Evolutionary conservation across 1,140 invertebrate genomes (phyloP), one percentile per base, ranked within the genome.

Genomic region (Drosophila sechellia): DNA sequence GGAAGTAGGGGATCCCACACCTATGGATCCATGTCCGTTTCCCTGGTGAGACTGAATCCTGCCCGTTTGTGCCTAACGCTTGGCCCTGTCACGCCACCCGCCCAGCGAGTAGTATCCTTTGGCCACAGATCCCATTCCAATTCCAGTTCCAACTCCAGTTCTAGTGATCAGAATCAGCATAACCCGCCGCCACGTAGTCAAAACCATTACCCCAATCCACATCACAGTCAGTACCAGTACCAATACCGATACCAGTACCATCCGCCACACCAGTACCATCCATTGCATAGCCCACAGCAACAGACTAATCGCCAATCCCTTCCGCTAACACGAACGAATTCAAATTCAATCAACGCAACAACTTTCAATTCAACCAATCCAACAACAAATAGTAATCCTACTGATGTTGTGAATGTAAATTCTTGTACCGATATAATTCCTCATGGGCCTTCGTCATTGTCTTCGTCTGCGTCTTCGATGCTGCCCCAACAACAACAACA

Each of bases 351-450:
- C 72, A 90, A 77, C 75, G 83, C 90, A 90, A 91, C 83, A 84
- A 90, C 72, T 81, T 78, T 90, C 64, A 90, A 90, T 81, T 77
- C 86, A 90, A 90, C 63, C 80, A 91, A 80, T 83, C 76, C 90
- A 91, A 91, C 90, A 87, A 91, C 86, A 91, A 91, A 81, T 90
- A 90, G 86, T 91, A 89, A 79, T 74, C 54, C 71, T 80, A 86
- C 83, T 91, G 83, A 86, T 90, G 90, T 91, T 91, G 90, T 91
- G 90, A 91, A 91, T 91, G 90, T 91, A 81, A 91, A 91, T 91
- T 91, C 90, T 91, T 91, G 90, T 91, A 91, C 86, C 84, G 90
- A 91, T 84, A 85, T 91, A 89, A 91, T 91, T 91, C 83, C 90
- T 79, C 77, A 90, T 87, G 84, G 90, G 71, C 78, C 87, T 35